Conservation (phyloP, 2,797 vertebrate species). For the Bovichtus diacanthus region DNA sequence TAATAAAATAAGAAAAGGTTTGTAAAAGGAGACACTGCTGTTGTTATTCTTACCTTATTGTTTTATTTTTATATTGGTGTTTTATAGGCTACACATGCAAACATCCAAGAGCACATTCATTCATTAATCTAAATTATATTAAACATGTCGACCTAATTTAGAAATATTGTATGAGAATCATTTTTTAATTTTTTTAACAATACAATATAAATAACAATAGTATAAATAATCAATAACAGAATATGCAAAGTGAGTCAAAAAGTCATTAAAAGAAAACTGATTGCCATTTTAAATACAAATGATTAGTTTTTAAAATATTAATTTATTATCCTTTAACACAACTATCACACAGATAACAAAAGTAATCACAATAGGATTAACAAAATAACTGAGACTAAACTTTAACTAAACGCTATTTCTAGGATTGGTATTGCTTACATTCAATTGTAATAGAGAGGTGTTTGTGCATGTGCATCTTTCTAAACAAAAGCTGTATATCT, state of each 20-base stretch:
- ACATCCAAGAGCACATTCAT: neutral
- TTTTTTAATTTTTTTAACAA: too few relatives aligned
- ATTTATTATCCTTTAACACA: too few relatives aligned
- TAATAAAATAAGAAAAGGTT: neutral
- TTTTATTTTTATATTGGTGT: neutral
- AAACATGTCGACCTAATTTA: neutral
- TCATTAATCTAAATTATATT: neutral
- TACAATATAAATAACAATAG: too few relatives aligned
- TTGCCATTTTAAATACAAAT: too few relatives aligned
- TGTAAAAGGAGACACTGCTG: fast-evolving
- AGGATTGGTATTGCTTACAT: neutral
- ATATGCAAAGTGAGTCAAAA: too few relatives aligned
- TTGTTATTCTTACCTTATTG: neutral
- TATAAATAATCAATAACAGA: too few relatives aligned
- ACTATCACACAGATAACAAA: too few relatives aligned
- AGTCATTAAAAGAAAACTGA: too few relatives aligned
- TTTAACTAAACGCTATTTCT: too few relatives aligned
- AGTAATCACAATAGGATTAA: too few relatives aligned
- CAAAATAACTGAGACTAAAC: too few relatives aligned
- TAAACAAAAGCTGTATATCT: neutral
- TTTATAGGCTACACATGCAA: neutral
- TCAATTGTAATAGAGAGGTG: neutral
- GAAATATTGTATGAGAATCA: neutral
- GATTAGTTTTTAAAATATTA: too few relatives aligned
- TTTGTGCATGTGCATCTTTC: neutral